Evolutionary conservation across 1,140 invertebrate genomes (phyloP).

Genomic region (Procambarus virginalis): DNA sequence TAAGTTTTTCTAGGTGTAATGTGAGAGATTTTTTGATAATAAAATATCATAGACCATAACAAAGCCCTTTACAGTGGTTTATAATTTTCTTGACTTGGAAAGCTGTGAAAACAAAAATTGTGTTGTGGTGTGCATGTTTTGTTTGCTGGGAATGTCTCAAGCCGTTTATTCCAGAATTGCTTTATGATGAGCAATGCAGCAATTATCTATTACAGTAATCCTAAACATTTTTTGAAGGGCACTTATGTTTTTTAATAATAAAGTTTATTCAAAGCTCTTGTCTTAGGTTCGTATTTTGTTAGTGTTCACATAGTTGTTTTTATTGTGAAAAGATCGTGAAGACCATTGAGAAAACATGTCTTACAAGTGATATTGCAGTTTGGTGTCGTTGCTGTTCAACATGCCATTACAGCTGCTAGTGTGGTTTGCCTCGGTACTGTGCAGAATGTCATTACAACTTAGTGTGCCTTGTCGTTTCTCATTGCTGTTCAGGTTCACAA

Average conservation of each 20-base stretch:
- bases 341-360: not conserved
- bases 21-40: slow-evolving; percentile 19
- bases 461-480: not conserved
- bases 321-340: not conserved
- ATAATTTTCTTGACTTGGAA: slow-evolving; percentile 13
- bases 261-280: not conserved
- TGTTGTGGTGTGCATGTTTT: slow-evolving; percentile 7
- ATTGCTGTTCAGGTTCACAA: not conserved
- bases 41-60: slow-evolving; percentile 37
- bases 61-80: slow-evolving; percentile 41
- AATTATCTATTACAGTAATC: slow-evolving; percentile 34
- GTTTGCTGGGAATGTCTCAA: slow-evolving; percentile 20
- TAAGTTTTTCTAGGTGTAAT: not conserved
- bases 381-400: not conserved
- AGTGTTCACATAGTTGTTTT: no score
- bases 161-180: slow-evolving; percentile 60
- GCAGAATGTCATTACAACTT: slow-evolving; percentile 2
- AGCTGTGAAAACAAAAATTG: slow-evolving; percentile 19
- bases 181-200: slow-evolving; percentile 46
- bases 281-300: not conserved
- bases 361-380: not conserved
- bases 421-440: not conserved
- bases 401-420: slow-evolving; percentile 1
- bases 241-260: not conserved
- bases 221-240: slow-evolving; percentile 30